Conservation (phyloP, 2,113 vertebrate species). For the Podarcis cretensis region DNA sequence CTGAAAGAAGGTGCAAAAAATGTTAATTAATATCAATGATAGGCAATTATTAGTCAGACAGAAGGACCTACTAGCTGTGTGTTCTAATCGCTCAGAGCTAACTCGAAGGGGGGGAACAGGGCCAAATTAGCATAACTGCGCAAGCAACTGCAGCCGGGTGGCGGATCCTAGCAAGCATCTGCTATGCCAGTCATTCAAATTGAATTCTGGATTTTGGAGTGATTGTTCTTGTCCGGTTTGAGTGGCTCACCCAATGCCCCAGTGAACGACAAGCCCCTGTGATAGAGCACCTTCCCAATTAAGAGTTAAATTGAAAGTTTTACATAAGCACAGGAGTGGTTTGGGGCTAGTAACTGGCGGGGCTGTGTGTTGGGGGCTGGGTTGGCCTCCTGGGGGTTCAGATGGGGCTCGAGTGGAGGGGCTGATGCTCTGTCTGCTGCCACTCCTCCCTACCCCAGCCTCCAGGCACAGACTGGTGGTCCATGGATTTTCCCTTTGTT, state of each 20-base stretch:
- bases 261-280: slow-evolving; percentile 81
- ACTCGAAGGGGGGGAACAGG: slow-evolving; percentile 90
- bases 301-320: slow-evolving; percentile 66
- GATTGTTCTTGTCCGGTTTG: slow-evolving; percentile 89
- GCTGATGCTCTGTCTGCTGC: not conserved
- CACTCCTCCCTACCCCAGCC: not conserved
- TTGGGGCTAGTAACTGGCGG: not conserved
- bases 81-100: slow-evolving; percentile 97
- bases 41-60: slow-evolving; percentile 99
- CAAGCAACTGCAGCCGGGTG: slow-evolving; percentile 82
- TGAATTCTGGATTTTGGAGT: slow-evolving; percentile 92
- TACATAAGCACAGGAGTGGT: slow-evolving; percentile 28
- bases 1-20: slow-evolving; percentile 94
- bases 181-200: slow-evolving; percentile 99
- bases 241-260: slow-evolving; percentile 90
- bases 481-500: not conserved
- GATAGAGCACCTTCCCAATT: slow-evolving; percentile 81
- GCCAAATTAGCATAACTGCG: slow-evolving; percentile 98
- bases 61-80: slow-evolving; percentile 97
- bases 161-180: slow-evolving; percentile 98
- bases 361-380: not conserved
- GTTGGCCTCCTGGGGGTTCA: not conserved
- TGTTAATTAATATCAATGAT: slow-evolving; percentile 99
- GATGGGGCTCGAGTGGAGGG: not conserved
- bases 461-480: not conserved